Evolutionary conservation across 1,140 invertebrate genomes (phyloP).

Genomic region (Marisa cornuarietis): DNA sequence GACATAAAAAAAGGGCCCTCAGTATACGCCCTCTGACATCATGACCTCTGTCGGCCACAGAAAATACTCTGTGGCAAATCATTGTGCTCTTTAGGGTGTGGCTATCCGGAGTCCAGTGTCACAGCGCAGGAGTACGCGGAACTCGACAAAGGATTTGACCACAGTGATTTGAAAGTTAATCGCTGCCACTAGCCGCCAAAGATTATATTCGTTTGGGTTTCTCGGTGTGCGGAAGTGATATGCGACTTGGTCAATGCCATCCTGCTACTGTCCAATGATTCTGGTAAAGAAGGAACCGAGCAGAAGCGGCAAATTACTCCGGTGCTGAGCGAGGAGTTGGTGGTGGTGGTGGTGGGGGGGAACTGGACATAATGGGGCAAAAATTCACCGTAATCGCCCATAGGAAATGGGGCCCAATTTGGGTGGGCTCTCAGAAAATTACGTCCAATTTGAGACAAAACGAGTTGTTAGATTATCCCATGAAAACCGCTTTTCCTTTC

Average conservation of each 20-base stretch:
- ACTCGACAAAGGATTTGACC: background rate
- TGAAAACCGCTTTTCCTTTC: slow-evolving; percentile 25
- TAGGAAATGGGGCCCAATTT: slow-evolving; percentile 26
- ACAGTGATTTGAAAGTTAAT: slow-evolving; percentile 8
- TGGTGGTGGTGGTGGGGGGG: background rate
- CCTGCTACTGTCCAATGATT: background rate
- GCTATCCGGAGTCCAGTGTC: too few relatives aligned
- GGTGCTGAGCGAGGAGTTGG: background rate
- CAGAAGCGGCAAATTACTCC: too few relatives aligned
- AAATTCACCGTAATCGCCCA: slow-evolving; percentile 22
- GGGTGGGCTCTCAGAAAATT: slow-evolving; percentile 21
- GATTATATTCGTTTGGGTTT: background rate
- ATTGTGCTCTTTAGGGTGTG: too few relatives aligned
- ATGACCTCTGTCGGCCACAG: too few relatives aligned
- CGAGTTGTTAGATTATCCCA: slow-evolving; percentile 28
- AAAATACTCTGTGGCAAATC: too few relatives aligned
- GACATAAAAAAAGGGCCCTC: too few relatives aligned
- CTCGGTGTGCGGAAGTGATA: background rate
- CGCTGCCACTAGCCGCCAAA: background rate
- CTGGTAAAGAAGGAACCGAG: background rate
- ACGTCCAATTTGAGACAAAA: slow-evolving; percentile 27
- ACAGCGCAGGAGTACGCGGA: too few relatives aligned
- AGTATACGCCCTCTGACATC: too few relatives aligned
- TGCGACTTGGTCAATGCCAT: background rate
- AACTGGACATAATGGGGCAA: slow-evolving; percentile 21